A percentile compares a stretch with the other conserved stretches of the same genome.
Evolutionary conservation across 2,113 vertebrate genomes (phyloP).

Genomic region (Xiphophorus hellerii): DNA sequence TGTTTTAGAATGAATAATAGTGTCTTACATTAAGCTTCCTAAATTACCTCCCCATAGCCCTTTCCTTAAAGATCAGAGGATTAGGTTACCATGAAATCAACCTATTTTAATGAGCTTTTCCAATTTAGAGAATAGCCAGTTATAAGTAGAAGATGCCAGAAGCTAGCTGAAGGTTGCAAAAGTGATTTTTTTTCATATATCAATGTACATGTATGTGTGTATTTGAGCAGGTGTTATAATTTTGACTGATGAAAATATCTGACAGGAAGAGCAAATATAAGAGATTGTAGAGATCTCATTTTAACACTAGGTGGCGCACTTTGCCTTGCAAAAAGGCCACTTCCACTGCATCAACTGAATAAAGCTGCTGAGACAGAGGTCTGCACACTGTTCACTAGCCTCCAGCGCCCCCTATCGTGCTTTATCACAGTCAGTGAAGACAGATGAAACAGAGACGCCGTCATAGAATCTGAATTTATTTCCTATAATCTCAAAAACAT

Average conservation of each 20-base stretch:
- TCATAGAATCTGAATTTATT: constrained; percentile 88
- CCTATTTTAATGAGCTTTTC: too few species aligned
- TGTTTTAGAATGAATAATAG: too few species aligned
- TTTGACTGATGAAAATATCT: neutral
- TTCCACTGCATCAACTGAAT: neutral
- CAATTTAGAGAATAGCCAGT: too few species aligned
- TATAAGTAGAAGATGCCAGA: too few species aligned
- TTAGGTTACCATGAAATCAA: too few species aligned
- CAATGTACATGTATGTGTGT: too few species aligned
- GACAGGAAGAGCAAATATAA: neutral
- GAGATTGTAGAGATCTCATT: neutral
- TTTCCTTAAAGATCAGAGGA: too few species aligned
- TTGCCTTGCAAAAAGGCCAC: neutral
- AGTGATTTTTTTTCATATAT: too few species aligned
- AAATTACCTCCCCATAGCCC: too few species aligned
- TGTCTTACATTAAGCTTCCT: too few species aligned
- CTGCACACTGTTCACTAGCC: neutral
- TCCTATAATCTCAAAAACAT: constrained; percentile 86
- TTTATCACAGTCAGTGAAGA: neutral
- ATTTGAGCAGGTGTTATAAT: neutral
- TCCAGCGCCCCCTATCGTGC: neutral
- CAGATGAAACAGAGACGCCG: constrained; percentile 44
- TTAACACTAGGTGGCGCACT: constrained; percentile 48
- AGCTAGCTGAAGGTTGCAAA: too few species aligned
- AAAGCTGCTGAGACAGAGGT: neutral